These are phyloP conservation scores for Rhagium mordax DNA, from an alignment of 2,888 invertebrate species.

Conservation along the genomic window DNA sequence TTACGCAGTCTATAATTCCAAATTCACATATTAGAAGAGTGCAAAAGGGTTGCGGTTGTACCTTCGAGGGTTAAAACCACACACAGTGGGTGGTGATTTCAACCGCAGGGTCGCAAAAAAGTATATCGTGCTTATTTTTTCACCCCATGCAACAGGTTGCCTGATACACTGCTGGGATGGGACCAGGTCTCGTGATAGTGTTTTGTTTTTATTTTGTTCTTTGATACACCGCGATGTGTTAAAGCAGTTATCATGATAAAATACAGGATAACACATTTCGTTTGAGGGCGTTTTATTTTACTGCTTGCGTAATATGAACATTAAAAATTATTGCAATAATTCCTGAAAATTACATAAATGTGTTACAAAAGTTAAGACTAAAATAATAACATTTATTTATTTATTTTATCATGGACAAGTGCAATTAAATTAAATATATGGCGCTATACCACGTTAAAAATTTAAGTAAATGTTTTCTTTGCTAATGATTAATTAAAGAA, in stretches of 20 bases:
- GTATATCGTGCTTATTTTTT: slow-evolving; percentile 58
- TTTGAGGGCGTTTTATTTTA: slow-evolving; percentile 20
- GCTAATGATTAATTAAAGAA: no score
- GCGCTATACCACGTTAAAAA: no score
- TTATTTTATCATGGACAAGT: no score
- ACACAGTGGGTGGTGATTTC: slow-evolving; percentile 58
- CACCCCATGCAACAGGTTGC: slow-evolving; percentile 58
- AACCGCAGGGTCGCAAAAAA: slow-evolving; percentile 57
- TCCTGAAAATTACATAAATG: not conserved
- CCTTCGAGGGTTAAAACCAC: slow-evolving; percentile 44
- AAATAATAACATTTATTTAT: no score
- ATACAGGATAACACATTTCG: slow-evolving; percentile 7
- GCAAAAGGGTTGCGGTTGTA: slow-evolving; percentile 49
- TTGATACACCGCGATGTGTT: slow-evolving; percentile 38
- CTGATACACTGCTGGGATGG: slow-evolving; percentile 40
- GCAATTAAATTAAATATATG: no score
- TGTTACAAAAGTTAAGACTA: no score
- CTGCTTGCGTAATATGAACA: not conserved
- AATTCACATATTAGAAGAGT: slow-evolving; percentile 47
- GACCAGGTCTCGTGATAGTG: slow-evolving; percentile 39
- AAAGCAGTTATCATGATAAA: slow-evolving; percentile 28
- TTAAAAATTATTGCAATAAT: not conserved
- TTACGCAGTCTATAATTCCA: slow-evolving; percentile 39
- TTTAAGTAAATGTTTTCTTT: no score
- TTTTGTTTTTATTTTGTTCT: slow-evolving; percentile 50